phyloP scores from a whole-genome alignment of 2,113 vertebrate species.

The Tonatia bakeri region DNA sequence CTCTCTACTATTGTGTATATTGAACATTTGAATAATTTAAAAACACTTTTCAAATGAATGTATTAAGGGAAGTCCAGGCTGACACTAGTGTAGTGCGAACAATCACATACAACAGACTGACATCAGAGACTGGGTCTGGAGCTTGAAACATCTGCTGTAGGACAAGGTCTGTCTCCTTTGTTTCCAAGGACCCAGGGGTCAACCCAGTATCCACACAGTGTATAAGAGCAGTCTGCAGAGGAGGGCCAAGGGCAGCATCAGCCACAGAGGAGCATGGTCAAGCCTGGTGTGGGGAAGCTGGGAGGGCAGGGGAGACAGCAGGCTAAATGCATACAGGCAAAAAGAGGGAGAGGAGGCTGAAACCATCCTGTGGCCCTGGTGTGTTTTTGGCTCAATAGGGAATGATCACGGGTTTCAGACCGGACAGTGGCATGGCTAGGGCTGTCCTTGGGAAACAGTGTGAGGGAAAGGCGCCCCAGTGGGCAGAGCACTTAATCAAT shows the following conservation, averaged over 20 bases:
- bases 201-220: fast-evolving
- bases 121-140: not conserved
- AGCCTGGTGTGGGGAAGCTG: not conserved
- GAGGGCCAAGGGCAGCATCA: not conserved
- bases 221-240: not conserved
- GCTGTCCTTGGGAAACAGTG: not conserved
- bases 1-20: not conserved
- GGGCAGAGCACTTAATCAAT: too few species aligned
- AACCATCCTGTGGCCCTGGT: fast-evolving
- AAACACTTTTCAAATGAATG: not conserved
- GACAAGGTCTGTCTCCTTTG: too few species aligned
- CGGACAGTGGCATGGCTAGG: too few species aligned
- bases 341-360: not conserved
- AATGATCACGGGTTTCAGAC: not conserved
- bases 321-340: fast-evolving
- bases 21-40: not conserved
- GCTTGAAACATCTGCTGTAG: not conserved
- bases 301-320: not conserved
- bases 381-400: too few species aligned
- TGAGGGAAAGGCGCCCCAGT: not conserved
- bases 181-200: not conserved
- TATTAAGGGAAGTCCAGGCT: not conserved
- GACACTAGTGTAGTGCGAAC: not conserved
- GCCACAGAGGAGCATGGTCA: not conserved
- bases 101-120: not conserved